phyloP scores from a whole-genome alignment of 2,888 invertebrate species.

The Drosophila maculinotata region DNA sequence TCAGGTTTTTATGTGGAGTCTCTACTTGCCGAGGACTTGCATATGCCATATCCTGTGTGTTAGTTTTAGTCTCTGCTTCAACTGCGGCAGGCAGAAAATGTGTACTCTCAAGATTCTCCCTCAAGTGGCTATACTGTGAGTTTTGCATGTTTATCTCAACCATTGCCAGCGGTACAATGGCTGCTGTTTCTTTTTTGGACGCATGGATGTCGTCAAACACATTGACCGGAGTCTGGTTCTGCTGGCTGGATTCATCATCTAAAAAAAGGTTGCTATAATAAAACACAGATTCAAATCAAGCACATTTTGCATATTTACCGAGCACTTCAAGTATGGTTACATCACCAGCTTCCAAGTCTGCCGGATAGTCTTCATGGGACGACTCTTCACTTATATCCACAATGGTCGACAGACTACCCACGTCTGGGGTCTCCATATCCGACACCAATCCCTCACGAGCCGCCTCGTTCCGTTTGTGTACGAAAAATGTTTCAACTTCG shows the following conservation, averaged over 20 bases:
- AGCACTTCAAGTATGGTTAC: slow-evolving; percentile 17
- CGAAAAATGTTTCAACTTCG: slow-evolving; percentile 60
- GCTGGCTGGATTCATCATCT: slow-evolving; percentile 37
- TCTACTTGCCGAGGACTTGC: background rate
- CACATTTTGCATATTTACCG: slow-evolving; percentile 13
- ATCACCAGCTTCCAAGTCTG: background rate
- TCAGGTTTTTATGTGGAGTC: no score
- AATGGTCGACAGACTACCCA: slow-evolving; percentile 10
- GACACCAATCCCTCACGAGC: slow-evolving; percentile 34
- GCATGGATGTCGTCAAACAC: background rate
- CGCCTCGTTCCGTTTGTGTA: slow-evolving; percentile 57
- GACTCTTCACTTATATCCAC: background rate
- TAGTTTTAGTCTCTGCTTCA: no score
- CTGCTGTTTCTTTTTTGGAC: background rate
- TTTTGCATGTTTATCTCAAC: slow-evolving; percentile 68
- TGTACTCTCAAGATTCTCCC: slow-evolving; percentile 40
- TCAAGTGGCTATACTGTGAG: slow-evolving; percentile 39
- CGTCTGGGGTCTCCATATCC: slow-evolving; percentile 11
- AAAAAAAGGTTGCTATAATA: no score
- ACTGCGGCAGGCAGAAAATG: slow-evolving; percentile 8
- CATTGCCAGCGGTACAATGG: slow-evolving; percentile 50
- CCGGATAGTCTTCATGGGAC: background rate
- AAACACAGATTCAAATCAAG: no score
- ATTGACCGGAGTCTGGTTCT: background rate
- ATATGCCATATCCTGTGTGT: background rate